Conservation (phyloP, 2,113 vertebrate species). For the Ophthalmolycus amberensis region DNA sequence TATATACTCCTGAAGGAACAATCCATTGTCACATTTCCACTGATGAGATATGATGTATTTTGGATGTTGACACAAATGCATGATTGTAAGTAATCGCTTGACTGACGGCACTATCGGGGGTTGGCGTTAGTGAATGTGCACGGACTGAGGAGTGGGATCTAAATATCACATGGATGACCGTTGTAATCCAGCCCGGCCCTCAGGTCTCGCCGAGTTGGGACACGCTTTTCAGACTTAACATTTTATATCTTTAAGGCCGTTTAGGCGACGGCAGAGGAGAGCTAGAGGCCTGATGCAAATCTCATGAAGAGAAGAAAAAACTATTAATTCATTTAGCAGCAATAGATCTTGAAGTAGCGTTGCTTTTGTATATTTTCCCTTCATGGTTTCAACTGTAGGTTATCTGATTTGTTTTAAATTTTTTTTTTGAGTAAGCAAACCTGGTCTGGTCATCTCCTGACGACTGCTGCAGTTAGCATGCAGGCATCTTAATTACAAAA, state of each 20-base stretch:
- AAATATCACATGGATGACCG: constrained; percentile 32
- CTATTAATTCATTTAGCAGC: constrained; percentile 69
- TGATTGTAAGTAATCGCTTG: constrained; percentile 44
- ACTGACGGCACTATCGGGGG: constrained; percentile 46
- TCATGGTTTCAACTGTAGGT: constrained; percentile 40
- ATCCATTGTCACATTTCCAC: constrained; percentile 27
- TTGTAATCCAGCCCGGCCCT: constrained; percentile 43
- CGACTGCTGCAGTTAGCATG: constrained; percentile 77
- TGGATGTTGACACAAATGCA: constrained; percentile 53
- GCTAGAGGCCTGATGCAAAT: constrained; percentile 36
- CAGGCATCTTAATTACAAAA: constrained; percentile 47
- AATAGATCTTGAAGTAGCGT: constrained; percentile 56
- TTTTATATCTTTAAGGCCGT: constrained; percentile 37
- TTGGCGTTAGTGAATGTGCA: constrained; percentile 49
- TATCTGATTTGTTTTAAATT: constrained; percentile 6
- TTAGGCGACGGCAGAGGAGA: constrained; percentile 5
- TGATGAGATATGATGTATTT: constrained; percentile 40
- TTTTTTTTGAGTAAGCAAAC: constrained; percentile 60
- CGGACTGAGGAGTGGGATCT: constrained; percentile 40
- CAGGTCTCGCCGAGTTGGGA: constrained; percentile 31
- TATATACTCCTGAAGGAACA: constrained; percentile 35
- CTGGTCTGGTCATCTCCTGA: constrained; percentile 75
- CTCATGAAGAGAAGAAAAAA: constrained; percentile 26
- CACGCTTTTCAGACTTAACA: constrained; percentile 25
- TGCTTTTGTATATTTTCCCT: constrained; percentile 51